These are phyloP conservation scores for Ditula angustiorana DNA, from an alignment of 2,888 invertebrate species.

Conservation along the genomic window DNA sequence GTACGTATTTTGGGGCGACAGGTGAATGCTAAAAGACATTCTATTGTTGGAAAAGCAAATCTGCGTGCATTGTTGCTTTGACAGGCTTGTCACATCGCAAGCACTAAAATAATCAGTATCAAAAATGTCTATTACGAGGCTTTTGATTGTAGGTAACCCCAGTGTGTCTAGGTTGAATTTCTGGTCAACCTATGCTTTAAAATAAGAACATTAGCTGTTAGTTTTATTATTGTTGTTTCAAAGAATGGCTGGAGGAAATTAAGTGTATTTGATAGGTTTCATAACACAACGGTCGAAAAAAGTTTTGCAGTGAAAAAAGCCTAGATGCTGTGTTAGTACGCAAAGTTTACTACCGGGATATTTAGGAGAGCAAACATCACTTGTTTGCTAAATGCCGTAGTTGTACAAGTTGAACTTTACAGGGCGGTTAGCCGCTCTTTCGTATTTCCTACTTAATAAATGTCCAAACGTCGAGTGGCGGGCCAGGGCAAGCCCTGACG, in stretches of 20 bases:
- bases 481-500: constrained; percentile 58
- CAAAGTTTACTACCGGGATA: constrained; percentile 14
- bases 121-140: neutral
- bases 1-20: constrained; percentile 65
- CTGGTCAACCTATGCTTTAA: too few species aligned
- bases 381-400: constrained; percentile 50
- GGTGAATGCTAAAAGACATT: constrained; percentile 75
- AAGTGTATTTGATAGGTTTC: neutral
- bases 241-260: neutral
- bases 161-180: too few species aligned
- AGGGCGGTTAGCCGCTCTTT: constrained; percentile 51
- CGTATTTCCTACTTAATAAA: constrained; percentile 74
- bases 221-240: too few species aligned
- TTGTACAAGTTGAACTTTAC: constrained; percentile 52
- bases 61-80: constrained; percentile 44
- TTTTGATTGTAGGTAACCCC: too few species aligned
- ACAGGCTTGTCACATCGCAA: constrained; percentile 22
- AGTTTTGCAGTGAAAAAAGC: neutral
- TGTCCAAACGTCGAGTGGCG: constrained; percentile 57
- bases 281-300: too few species aligned
- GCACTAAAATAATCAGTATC: constrained; percentile 13
- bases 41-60: constrained; percentile 58
- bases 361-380: constrained; percentile 45
- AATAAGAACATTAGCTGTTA: too few species aligned
- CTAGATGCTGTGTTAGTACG: neutral